Evolutionary conservation across 2,113 vertebrate species (phyloP), one percentile per base, ranked within the genome.

Genomic region (Cottus gobio): DNA sequence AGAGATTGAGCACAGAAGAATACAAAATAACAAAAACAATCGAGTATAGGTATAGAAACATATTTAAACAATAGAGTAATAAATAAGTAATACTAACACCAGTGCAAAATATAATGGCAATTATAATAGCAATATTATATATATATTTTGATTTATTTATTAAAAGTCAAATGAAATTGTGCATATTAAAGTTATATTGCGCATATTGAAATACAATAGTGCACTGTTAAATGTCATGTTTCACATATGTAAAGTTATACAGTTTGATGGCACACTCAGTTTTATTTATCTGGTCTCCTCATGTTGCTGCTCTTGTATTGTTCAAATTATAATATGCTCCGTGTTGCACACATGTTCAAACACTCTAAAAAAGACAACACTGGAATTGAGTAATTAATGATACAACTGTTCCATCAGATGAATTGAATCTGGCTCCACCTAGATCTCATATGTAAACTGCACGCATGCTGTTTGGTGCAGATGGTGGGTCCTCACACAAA

Each of bases 381-480:
- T 1, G 26, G 37, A 65, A 50, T 67, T 7, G 5, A 31, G 5
- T 54, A 65, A 37, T 6, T 37, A 20, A 56, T 46, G 18, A 36
- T 3, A 4, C 11, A 30, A 10, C 13, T 63, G 13, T 44, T 34
- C 7, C 24, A 24, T 54, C 1, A n/a, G n/a, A 11, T 31, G 28
- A 20, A 57, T 22, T 72, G 22, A 28, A n/a, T 74, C 2, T 88
- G 66, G 70, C 84, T n/a, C 79, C 85, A 50, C 65, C 89, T 86
- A 48, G 34, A 44, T 30, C 31, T 24, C 0, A 37, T 48, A 24
- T 34, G 36, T 30, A 28, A 42, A 77, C 5, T 77, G 15, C 63
- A 85, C 5, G 13, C 18, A 69, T 20, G 46, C 2, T 5, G 18
- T 50, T 7, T 50, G 50, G 9, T 24, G 22, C 24, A 24, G 50